Evolutionary conservation across 2,888 invertebrate genomes (phyloP).

Genomic region (Agrotis ipsilon): DNA sequence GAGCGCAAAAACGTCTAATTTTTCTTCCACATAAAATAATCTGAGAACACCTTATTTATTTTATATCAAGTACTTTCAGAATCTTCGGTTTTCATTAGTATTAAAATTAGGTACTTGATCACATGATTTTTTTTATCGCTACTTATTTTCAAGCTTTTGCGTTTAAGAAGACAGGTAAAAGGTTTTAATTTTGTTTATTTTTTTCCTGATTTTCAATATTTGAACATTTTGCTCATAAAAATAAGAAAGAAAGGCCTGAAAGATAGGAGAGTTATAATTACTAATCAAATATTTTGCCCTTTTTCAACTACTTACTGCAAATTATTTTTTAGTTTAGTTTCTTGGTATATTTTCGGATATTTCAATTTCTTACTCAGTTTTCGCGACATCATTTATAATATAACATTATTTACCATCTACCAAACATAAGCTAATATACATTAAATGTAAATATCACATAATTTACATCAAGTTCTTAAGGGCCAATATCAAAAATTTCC

Average conservation of each 20-base stretch:
- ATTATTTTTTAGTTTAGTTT: background rate
- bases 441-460: conserved; percentile 35
- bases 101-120: conserved; percentile 34
- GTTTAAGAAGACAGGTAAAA: conserved; percentile 21
- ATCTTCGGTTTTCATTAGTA: conserved; percentile 28
- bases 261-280: background rate
- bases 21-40: conserved; percentile 51
- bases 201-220: too few species aligned
- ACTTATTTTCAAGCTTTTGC: conserved; percentile 21
- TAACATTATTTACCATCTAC: background rate
- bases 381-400: background rate
- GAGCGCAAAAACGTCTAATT: conserved; percentile 41
- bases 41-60: conserved; percentile 50
- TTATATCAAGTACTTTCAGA: conserved; percentile 30
- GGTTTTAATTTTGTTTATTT: conserved; percentile 4
- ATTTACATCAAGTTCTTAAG: conserved; percentile 26
- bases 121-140: conserved; percentile 5
- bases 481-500: conserved; percentile 30
- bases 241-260: background rate
- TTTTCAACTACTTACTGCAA: background rate
- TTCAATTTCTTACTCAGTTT: background rate
- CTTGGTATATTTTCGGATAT: background rate
- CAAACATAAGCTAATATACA: background rate
- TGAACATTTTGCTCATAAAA: background rate
- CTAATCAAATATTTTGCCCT: background rate